Base-by-base conservation (phyloP, 2,888 invertebrate species). In the Acleris holmiana region DNA sequence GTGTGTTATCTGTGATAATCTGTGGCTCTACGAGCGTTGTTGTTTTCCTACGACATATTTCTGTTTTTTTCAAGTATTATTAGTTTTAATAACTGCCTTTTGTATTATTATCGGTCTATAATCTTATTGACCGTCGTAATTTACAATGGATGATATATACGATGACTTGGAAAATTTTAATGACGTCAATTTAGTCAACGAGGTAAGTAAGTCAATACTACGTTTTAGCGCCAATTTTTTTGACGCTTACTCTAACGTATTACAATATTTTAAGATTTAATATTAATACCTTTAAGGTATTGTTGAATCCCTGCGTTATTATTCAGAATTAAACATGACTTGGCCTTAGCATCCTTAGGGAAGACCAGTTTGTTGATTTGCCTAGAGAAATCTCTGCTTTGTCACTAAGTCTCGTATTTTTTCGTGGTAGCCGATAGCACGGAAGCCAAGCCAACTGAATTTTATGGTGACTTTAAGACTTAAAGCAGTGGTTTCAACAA, bases 141-240 rank as follows among this genome's bases (percentile, higher is more conserved):
- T 48, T 55, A 73, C 29, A 23, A 90, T 91, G 90, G 88, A 88
- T 48, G 82, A 78, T 63, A 67, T 92, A 61, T 92, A 92, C 67
- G 77, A 73, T 18, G 77, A 91, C 73, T 80, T 92, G 66, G 85
- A 88, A 29, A 90, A 92, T 70, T 92, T 87, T 70, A 78, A 89
- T 25, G 84, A 89, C 46, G 82, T 82, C 25, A 76, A 80, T 62
- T 74, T 76, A 58, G 65, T 87, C 61, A 74, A 79, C 29, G 84
- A 88, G 86, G 90, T 90, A 83, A 55, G 66, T 89, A 83, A 55
- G 66, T 21, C 2, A 21, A 50, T 29, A 50, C 51, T 47, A 54
- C 48, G 53, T 80, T 86, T 88, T 87, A 88, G 86, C 88, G 89
- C 88, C 84, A 89, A 88, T 80, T 77, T 48, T 64, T 35, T 51